A percentile compares a stretch with the other conserved stretches of the same genome.
Evolutionary conservation across 2,113 vertebrate species (phyloP).

Genomic region (Cichladusa arquata): DNA sequence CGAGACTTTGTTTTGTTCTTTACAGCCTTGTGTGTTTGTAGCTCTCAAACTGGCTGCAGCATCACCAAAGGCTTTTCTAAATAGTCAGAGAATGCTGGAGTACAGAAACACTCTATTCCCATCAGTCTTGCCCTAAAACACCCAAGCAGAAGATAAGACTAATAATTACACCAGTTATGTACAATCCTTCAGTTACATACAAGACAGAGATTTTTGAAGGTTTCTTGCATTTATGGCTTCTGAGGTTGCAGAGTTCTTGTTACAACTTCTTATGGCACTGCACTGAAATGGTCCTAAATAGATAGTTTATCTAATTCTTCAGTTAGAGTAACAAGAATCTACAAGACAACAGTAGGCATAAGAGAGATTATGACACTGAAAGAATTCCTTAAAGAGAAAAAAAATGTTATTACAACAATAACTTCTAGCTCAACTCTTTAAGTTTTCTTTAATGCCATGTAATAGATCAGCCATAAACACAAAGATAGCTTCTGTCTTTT

Average conservation of each 20-base stretch:
- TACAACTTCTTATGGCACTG: background rate
- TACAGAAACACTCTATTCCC: background rate
- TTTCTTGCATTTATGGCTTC: background rate
- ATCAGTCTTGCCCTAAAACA: background rate
- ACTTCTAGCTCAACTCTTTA: background rate
- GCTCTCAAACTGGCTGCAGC: background rate
- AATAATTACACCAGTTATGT: background rate
- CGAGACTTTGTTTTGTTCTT: background rate
- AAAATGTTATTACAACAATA: background rate
- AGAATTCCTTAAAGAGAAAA: background rate
- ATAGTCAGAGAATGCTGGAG: background rate
- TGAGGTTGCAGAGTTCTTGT: background rate
- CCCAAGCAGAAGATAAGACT: background rate
- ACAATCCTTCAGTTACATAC: accelerated
- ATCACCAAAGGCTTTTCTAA: background rate
- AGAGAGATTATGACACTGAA: background rate
- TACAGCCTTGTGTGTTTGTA: background rate
- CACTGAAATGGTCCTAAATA: background rate
- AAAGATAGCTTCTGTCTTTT: background rate
- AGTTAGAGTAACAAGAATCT: background rate
- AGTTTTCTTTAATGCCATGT: background rate
- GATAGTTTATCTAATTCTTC: background rate
- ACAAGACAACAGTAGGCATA: background rate
- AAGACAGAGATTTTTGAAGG: background rate
- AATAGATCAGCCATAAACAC: background rate